A percentile compares a stretch with the other conserved stretches of the same genome.
phyloP scores from a whole-genome alignment of 2,113 vertebrate genomes.

The Ceyx cyanopectus region DNA sequence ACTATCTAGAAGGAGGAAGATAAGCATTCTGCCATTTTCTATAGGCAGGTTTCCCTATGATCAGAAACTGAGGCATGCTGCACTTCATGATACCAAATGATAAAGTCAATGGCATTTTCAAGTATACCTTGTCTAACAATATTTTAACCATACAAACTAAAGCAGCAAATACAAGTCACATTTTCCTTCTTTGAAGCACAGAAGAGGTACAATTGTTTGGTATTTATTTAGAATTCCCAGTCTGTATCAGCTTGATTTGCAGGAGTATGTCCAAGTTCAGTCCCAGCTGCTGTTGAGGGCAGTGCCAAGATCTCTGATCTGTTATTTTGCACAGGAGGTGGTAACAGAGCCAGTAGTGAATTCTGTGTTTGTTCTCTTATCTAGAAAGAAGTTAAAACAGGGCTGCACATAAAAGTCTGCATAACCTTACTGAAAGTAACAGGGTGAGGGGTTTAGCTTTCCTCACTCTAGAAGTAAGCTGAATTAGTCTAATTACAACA shows the following conservation, averaged over 20 bases:
- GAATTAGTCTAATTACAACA: not conserved
- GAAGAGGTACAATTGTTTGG: constrained; percentile 59
- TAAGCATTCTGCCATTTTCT: not conserved
- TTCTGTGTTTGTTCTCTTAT: constrained; percentile 89
- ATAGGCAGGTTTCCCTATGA: not conserved
- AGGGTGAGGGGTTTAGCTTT: not conserved
- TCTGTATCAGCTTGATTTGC: constrained; percentile 50
- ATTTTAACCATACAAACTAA: constrained; percentile 59
- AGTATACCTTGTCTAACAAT: constrained; percentile 71
- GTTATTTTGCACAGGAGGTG: constrained; percentile 83
- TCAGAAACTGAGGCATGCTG: not conserved
- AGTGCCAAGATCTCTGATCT: constrained; percentile 73
- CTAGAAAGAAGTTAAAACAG: constrained; percentile 76
- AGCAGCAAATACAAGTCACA: constrained; percentile 78
- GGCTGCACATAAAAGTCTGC: not conserved
- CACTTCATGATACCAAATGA: not conserved
- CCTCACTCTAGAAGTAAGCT: not conserved
- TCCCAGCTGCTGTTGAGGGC: constrained; percentile 39
- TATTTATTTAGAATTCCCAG: constrained; percentile 79
- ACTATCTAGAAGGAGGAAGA: not conserved
- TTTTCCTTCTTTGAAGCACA: constrained; percentile 64
- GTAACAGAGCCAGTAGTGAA: constrained; percentile 89
- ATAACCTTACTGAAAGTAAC: not conserved
- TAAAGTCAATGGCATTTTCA: constrained; percentile 70
- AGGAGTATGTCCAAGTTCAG: constrained; percentile 31